Evolutionary conservation across 2,113 vertebrate genomes (phyloP).

Genomic region (Oryzias melastigma): DNA sequence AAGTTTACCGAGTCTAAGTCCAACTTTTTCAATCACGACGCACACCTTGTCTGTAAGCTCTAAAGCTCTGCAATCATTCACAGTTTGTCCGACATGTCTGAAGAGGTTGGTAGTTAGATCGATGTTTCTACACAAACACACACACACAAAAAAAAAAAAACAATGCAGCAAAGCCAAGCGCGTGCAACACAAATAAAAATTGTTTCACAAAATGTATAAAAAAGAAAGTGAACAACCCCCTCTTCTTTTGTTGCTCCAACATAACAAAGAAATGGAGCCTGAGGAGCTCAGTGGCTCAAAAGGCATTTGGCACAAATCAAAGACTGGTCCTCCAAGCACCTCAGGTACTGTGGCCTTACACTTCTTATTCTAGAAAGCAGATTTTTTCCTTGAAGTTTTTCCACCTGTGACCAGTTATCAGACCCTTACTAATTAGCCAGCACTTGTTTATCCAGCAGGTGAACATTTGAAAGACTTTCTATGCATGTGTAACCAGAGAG

Average conservation of each 20-base stretch:
- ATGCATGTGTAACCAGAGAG: constrained; percentile 44
- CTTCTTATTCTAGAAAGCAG: constrained; percentile 14
- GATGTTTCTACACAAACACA: background rate
- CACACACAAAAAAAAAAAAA: background rate
- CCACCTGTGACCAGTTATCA: constrained; percentile 56
- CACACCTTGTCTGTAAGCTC: constrained; percentile 7
- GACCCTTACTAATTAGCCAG: constrained; percentile 57
- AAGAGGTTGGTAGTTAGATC: background rate
- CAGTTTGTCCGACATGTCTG: constrained; percentile 3
- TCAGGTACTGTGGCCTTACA: constrained; percentile 5
- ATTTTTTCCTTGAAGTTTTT: constrained; percentile 30
- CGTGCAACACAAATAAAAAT: too few species aligned
- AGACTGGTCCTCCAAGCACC: constrained; percentile 7
- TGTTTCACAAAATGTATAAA: too few species aligned
- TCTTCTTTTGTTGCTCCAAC: too few species aligned
- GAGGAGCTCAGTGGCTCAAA: background rate
- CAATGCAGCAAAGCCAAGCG: too few species aligned
- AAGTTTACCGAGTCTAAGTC: constrained; percentile 28
- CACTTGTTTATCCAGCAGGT: constrained; percentile 59
- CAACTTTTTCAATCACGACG: constrained; percentile 7
- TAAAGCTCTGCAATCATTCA: constrained; percentile 1
- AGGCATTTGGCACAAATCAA: constrained; percentile 26
- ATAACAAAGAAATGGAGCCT: background rate
- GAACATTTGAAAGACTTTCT: constrained; percentile 51
- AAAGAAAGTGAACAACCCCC: too few species aligned